Conservation (phyloP, 2,113 vertebrate species). For the Anguilla japonica region DNA sequence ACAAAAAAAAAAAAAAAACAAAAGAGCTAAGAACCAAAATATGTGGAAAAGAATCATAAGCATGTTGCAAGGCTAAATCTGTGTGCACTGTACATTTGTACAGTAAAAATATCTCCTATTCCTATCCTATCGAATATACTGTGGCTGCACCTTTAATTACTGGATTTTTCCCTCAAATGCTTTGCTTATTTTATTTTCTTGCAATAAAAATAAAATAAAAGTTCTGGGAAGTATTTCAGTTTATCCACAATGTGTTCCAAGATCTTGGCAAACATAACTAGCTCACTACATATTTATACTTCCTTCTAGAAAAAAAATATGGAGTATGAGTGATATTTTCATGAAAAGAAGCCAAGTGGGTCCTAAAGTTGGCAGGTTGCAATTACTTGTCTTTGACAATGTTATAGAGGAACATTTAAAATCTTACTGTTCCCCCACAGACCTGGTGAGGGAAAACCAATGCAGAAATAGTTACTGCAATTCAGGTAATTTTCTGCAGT, state of each 20-base stretch:
- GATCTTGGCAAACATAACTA: not conserved
- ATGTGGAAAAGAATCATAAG: constrained; percentile 4
- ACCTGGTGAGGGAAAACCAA: not conserved
- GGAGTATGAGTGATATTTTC: not conserved
- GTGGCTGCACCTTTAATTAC: not conserved
- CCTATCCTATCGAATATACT: not conserved
- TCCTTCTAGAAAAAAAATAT: not conserved
- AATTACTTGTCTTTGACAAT: constrained; percentile 9
- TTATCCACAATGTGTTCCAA: not conserved
- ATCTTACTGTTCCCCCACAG: not conserved
- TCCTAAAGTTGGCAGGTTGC: not conserved
- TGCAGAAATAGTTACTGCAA: not conserved
- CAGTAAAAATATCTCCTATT: not conserved
- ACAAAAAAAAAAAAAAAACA: not conserved
- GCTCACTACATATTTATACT: not conserved
- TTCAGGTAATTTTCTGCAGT: not conserved
- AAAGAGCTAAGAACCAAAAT: constrained; percentile 1
- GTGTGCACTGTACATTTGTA: not conserved
- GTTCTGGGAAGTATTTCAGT: not conserved
- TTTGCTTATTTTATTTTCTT: too few relatives aligned
- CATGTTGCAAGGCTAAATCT: not conserved
- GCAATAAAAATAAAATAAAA: too few relatives aligned
- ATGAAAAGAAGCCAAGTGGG: not conserved
- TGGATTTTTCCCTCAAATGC: not conserved
- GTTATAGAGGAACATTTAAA: not conserved